phyloP scores from a whole-genome alignment of 2,888 invertebrate species.

The Nephrocerus scutellatus region DNA sequence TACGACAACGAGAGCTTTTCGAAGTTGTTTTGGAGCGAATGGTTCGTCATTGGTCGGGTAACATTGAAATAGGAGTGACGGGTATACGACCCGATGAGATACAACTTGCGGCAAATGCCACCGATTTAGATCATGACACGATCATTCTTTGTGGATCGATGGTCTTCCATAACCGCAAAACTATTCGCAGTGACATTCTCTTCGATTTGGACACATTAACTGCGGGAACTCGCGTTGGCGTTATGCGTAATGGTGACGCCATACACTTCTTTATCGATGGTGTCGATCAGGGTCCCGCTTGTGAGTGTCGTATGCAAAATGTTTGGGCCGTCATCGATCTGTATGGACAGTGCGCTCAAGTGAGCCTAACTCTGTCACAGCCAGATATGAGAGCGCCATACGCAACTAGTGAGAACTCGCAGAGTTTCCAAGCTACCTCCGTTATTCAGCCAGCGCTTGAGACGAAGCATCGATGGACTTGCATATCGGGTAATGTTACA shows the following conservation, averaged over 20 bases:
- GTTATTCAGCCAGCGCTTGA: constrained; percentile 52
- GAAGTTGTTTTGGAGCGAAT: constrained; percentile 84
- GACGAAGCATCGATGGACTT: constrained; percentile 47
- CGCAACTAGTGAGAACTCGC: constrained; percentile 51
- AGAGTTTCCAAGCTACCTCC: constrained; percentile 53
- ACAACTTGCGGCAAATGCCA: constrained; percentile 81
- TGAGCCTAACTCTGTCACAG: constrained; percentile 49
- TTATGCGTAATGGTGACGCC: constrained; percentile 80
- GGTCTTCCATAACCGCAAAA: constrained; percentile 81
- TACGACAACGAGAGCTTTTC: constrained; percentile 85
- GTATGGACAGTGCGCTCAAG: constrained; percentile 92
- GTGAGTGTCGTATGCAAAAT: constrained; percentile 67
- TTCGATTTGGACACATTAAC: constrained; percentile 77
- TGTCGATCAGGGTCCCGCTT: constrained; percentile 79
- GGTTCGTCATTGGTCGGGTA: constrained; percentile 90
- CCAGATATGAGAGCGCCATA: constrained; percentile 42
- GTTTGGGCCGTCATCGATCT: constrained; percentile 92
- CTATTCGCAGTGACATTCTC: constrained; percentile 74
- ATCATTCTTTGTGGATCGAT: constrained; percentile 89
- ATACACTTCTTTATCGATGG: constrained; percentile 83
- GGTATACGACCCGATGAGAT: constrained; percentile 85
- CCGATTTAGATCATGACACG: constrained; percentile 85
- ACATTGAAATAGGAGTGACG: constrained; percentile 82
- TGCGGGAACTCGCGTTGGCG: constrained; percentile 73
- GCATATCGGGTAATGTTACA: constrained; percentile 43